Evolutionary conservation across 2,797 vertebrate species (phyloP).

Genomic region (Cottoperca gobio): DNA sequence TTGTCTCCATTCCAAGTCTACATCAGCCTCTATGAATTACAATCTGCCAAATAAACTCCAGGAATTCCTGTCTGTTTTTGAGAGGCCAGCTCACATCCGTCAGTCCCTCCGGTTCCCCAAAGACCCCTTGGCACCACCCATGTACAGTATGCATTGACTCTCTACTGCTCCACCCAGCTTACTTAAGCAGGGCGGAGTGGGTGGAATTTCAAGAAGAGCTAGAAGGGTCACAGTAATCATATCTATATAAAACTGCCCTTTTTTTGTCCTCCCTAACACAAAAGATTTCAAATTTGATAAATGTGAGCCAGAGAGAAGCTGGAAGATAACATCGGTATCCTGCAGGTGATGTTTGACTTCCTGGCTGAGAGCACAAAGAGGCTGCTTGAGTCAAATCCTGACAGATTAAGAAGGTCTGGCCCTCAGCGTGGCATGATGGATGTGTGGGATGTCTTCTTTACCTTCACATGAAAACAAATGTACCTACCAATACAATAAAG

Average conservation of each 20-base stretch:
- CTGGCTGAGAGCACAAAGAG: conserved; percentile 32
- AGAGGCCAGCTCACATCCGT: conserved; percentile 48
- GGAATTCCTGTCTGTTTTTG: conserved; percentile 63
- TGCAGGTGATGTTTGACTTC: conserved; percentile 40
- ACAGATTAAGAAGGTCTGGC: conserved; percentile 36
- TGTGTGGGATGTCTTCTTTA: conserved; percentile 42
- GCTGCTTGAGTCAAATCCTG: conserved; percentile 33
- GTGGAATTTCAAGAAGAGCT: conserved; percentile 32
- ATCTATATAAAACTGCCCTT: neutral
- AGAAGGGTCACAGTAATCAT: conserved; percentile 17
- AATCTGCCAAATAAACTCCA: conserved; percentile 65
- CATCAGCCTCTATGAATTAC: conserved; percentile 56
- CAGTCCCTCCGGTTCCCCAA: conserved; percentile 34
- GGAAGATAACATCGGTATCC: conserved; percentile 23
- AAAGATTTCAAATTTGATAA: conserved; percentile 29
- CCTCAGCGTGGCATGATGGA: conserved; percentile 50
- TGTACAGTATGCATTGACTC: conserved; percentile 31
- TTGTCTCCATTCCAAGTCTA: conserved; percentile 51
- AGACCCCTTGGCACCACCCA: conserved; percentile 54
- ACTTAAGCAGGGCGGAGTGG: conserved; percentile 40
- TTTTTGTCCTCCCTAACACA: neutral
- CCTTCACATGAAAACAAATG: conserved; percentile 44
- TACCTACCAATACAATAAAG: conserved; percentile 16
- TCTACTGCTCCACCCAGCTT: conserved; percentile 33
- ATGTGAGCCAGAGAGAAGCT: conserved; percentile 17